Base-by-base conservation (phyloP, 2,888 invertebrate genomes). In the Ornithoptera alexandrae region DNA sequence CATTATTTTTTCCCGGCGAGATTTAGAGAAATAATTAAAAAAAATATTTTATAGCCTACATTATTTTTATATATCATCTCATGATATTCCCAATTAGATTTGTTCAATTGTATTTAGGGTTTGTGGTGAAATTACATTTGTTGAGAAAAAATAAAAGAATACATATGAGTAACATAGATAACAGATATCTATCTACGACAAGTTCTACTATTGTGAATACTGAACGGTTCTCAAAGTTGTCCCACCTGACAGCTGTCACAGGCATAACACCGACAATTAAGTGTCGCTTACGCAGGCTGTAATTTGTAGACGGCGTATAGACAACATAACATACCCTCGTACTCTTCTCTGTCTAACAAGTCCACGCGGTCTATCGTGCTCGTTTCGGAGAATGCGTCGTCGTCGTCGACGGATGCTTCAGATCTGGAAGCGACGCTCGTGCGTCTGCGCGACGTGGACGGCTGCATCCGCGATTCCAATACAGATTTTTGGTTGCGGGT, bases 401-500 rank as follows among this genome's bases (percentile, higher is more conserved):
- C 75, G 69, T 76, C 65, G 69, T 75, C 76, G 10, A 67, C 61
- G 2, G 74, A 75, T 56, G 72, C 74, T 1, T 75, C 78, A 12
- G 71, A 73, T 36, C 67, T 75, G 0, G 79, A 81, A 0, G 73
- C 71, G 67, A 53, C 72, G 69, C 73, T 77, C 15, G 68, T 20
- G 18, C 65, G 68, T 24, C 75, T 73, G 5, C 75, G 78, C 22
- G 71, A 69, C 17, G 68, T 20, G 18, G 73, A 71, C 1, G 72
- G 71, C 56, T 74, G 74, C 36, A 75, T 79, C 78, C 65, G 81
- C 56, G 88, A 84, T 62, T 91, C 87, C 1, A 94, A 74, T 39
- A 93, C 73, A 0, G 84, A 79, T 68, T 88, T 88, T 72, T 94
- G 94, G 62, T 87, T 79, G 3, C 94, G 88, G 0, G 94, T 94